phyloP scores from a whole-genome alignment of 2,113 vertebrate species.

The Baryphthengus martii region DNA sequence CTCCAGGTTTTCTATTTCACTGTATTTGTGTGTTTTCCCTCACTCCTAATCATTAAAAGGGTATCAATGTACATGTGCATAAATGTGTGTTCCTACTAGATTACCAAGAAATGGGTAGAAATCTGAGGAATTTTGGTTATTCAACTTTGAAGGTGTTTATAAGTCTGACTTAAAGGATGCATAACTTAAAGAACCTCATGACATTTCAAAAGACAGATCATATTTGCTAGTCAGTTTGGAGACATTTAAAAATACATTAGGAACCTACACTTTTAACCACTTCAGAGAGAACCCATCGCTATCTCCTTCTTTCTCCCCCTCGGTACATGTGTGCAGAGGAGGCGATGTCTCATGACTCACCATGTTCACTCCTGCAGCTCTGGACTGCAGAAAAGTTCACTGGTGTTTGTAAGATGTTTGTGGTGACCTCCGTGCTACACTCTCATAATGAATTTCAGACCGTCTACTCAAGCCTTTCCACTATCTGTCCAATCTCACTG shows the following conservation, averaged over 20 bases:
- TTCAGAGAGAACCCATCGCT: not conserved
- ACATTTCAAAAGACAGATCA: not conserved
- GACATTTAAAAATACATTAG: not conserved
- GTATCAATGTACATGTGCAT: not conserved
- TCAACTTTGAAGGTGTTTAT: not conserved
- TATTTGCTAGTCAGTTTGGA: not conserved
- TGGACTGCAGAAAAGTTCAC: conserved; percentile 39
- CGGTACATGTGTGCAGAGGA: not conserved
- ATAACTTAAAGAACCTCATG: not conserved
- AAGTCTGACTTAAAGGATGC: not conserved
- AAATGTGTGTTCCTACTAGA: not conserved
- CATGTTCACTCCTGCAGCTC: conserved; percentile 33
- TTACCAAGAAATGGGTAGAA: not conserved
- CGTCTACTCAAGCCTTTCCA: conserved; percentile 40
- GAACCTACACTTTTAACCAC: not conserved
- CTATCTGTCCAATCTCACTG: conserved; percentile 75
- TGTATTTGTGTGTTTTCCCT: not conserved
- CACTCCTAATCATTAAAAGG: not conserved
- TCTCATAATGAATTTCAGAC: conserved; percentile 77
- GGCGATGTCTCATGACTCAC: not conserved
- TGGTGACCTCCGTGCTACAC: conserved; percentile 55
- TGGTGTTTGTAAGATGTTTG: conserved; percentile 60
- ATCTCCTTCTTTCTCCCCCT: not conserved
- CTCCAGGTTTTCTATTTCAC: not conserved
- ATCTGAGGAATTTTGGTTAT: not conserved